Evolutionary conservation across 1,140 invertebrate genomes (phyloP).

Genomic region (Argopecten irradians): DNA sequence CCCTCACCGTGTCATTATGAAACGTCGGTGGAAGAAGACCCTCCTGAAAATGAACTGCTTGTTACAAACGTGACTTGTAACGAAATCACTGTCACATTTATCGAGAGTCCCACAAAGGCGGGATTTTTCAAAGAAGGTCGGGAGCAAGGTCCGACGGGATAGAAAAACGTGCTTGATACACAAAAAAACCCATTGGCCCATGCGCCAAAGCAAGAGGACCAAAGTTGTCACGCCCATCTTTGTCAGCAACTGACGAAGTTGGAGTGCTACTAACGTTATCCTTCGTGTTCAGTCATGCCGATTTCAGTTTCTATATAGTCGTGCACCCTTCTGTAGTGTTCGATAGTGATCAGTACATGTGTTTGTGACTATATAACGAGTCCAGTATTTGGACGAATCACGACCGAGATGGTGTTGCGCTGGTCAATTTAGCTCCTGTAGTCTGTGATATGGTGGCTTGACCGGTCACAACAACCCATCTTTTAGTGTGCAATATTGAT

Average conservation of each 20-base stretch:
- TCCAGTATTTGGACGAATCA: slow-evolving; percentile 12
- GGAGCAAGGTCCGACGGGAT: neutral
- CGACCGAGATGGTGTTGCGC: too few relatives aligned
- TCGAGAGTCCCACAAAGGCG: slow-evolving; percentile 60
- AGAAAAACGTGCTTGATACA: neutral
- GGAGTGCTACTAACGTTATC: neutral
- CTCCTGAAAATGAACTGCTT: slow-evolving; percentile 33
- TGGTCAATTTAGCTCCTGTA: neutral
- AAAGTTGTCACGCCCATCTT: slow-evolving; percentile 6
- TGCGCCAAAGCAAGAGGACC: neutral
- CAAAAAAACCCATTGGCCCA: neutral
- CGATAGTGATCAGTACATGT: neutral
- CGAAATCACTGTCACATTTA: slow-evolving; percentile 61
- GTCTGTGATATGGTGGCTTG: neutral
- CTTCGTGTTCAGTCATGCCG: neutral
- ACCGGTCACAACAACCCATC: neutral
- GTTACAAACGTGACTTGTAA: slow-evolving; percentile 66
- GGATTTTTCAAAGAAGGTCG: slow-evolving; percentile 61
- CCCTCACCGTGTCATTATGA: neutral
- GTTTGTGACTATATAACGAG: neutral
- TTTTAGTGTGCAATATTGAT: slow-evolving; percentile 3
- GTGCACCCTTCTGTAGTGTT: neutral
- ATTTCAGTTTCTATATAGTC: neutral
- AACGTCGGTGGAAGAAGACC: neutral
- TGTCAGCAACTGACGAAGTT: neutral